Percentiles rank a stretch among this genome's conserved stretches.
These are phyloP conservation scores for Nothoprocta pentlandii DNA, from an alignment of 2,113 vertebrate genomes.

Conservation along the genomic window DNA sequence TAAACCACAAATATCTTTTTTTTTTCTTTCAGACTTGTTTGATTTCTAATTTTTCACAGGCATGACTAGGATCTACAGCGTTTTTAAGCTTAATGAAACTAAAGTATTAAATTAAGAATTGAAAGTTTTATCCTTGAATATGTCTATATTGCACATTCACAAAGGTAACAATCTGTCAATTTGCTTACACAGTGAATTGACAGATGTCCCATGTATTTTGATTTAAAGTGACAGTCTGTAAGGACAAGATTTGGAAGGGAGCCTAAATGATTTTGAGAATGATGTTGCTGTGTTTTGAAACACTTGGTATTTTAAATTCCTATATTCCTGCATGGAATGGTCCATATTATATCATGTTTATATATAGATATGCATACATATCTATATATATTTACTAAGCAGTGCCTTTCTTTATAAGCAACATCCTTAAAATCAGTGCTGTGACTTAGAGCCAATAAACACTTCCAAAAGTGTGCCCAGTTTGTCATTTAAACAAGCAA, in stretches of 20 bases:
- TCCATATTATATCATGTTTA: background rate
- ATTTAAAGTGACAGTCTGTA: background rate
- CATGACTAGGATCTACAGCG: background rate
- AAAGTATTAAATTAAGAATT: background rate
- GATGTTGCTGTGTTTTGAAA: background rate
- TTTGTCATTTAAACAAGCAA: conserved; percentile 11
- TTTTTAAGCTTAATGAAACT: background rate
- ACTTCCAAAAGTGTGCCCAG: background rate
- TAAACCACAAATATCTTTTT: background rate
- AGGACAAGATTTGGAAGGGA: background rate
- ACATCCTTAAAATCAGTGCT: background rate
- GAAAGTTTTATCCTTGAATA: background rate
- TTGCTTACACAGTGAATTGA: background rate
- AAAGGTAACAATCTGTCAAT: background rate
- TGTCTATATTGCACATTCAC: background rate
- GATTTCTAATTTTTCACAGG: background rate
- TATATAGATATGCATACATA: too few relatives aligned
- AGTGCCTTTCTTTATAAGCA: background rate
- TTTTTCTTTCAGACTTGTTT: background rate
- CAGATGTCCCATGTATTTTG: background rate
- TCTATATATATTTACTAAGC: background rate
- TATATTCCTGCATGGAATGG: background rate
- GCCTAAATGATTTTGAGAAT: background rate
- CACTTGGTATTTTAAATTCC: background rate
- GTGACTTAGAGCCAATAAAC: background rate